These are phyloP conservation scores for Erebia epiphron DNA, from an alignment of 2,888 invertebrate genomes.

Conservation along the genomic window DNA sequence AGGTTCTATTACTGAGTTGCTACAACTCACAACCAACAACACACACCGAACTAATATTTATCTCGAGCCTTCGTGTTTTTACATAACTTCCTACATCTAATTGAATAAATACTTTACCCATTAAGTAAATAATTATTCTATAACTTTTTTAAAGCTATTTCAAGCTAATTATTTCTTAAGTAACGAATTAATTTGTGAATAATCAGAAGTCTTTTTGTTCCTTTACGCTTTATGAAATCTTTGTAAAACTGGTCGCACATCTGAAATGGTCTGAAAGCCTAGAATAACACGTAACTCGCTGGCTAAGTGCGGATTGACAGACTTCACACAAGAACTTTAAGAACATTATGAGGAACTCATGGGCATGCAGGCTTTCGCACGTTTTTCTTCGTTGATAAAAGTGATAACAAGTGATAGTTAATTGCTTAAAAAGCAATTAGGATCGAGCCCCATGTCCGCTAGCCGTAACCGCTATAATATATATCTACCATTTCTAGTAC, in stretches of 20 bases:
- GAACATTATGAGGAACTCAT: too few species aligned
- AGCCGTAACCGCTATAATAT: too few species aligned
- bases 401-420: too few species aligned
- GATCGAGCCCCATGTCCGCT: too few species aligned
- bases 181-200: constrained; percentile 19
- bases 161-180: constrained; percentile 28
- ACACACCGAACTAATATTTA: constrained; percentile 20
- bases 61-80: constrained; percentile 1
- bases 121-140: constrained; percentile 27
- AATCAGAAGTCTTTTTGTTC: constrained; percentile 22
- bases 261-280: too few species aligned
- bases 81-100: constrained; percentile 28
- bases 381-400: too few species aligned
- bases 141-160: constrained; percentile 23
- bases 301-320: too few species aligned
- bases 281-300: too few species aligned
- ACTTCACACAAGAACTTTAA: too few species aligned
- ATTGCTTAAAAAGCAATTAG: too few species aligned
- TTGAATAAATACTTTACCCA: constrained; percentile 26
- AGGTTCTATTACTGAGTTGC: constrained; percentile 7
- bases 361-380: too few species aligned
- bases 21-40: neutral
- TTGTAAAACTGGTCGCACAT: neutral
- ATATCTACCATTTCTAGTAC: too few species aligned
- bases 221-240: neutral